These are phyloP conservation scores for Odontomachus brunneus DNA, from an alignment of 1,140 invertebrate genomes.

Conservation along the genomic window DNA sequence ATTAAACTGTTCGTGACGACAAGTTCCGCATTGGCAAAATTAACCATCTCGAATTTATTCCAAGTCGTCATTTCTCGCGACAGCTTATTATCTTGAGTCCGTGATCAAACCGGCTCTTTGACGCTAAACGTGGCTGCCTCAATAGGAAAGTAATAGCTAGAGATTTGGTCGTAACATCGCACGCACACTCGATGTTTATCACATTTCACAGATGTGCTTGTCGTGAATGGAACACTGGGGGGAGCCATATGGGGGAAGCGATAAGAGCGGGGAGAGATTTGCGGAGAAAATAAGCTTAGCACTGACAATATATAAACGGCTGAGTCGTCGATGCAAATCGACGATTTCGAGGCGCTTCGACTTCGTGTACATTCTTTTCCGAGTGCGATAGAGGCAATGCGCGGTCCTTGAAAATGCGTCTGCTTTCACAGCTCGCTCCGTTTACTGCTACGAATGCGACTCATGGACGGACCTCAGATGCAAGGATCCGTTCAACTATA, in stretches of 20 bases:
- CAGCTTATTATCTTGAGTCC: neutral
- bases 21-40: neutral
- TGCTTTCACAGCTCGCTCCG: constrained; percentile 89
- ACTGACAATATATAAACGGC: neutral
- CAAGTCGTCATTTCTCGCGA: neutral
- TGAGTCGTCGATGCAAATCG: neutral
- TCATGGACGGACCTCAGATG: constrained; percentile 95
- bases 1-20: too few relatives aligned
- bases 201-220: neutral
- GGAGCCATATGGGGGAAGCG: neutral
- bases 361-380: constrained; percentile 24
- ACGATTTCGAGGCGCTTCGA: neutral
- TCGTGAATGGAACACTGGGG: neutral
- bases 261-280: neutral
- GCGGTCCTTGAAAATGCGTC: neutral
- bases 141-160: neutral
- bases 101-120: neutral
- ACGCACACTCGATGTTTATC: neutral
- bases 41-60: neutral
- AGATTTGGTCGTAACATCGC: neutral
- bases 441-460: constrained; percentile 97
- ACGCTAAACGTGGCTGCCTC: neutral
- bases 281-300: neutral
- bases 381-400: constrained; percentile 6
- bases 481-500: constrained; percentile 97